Evolutionary conservation across 2,888 invertebrate genomes (phyloP).

Genomic region (Drosophila pegasa): DNA sequence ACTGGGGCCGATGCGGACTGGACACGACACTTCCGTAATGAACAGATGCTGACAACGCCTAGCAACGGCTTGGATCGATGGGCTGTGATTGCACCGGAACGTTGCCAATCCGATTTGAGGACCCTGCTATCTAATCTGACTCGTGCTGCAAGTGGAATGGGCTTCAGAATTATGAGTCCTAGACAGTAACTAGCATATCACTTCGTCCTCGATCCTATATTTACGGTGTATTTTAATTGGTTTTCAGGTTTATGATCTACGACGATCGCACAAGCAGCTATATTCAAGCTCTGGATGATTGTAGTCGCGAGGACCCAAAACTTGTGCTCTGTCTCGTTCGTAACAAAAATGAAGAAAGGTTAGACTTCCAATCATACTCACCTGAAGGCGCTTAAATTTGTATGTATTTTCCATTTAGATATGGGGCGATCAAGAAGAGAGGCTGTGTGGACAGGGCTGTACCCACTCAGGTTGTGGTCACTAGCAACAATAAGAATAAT

Average conservation of each 20-base stretch:
- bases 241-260: constrained; percentile 70
- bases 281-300: constrained; percentile 87
- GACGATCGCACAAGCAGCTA: constrained; percentile 88
- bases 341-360: constrained; percentile 89
- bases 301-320: constrained; percentile 87
- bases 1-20: constrained; percentile 90
- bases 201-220: neutral
- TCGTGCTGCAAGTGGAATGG: constrained; percentile 85
- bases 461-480: constrained; percentile 87
- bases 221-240: neutral
- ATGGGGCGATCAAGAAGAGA: constrained; percentile 95
- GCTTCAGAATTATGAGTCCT: constrained; percentile 84
- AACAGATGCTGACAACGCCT: constrained; percentile 84
- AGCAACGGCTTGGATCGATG: constrained; percentile 83
- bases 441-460: constrained; percentile 90
- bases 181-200: constrained; percentile 69
- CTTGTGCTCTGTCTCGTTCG: constrained; percentile 90
- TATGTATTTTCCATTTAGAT: constrained; percentile 82
- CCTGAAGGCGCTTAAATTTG: neutral
- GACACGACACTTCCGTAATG: constrained; percentile 88
- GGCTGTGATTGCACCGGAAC: constrained; percentile 83
- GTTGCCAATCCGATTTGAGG: constrained; percentile 70
- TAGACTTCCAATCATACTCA: neutral
- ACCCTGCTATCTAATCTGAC: constrained; percentile 80
- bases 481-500: constrained; percentile 52